phyloP scores from a whole-genome alignment of 1,140 invertebrate genomes.

The Anastrepha obliqua region DNA sequence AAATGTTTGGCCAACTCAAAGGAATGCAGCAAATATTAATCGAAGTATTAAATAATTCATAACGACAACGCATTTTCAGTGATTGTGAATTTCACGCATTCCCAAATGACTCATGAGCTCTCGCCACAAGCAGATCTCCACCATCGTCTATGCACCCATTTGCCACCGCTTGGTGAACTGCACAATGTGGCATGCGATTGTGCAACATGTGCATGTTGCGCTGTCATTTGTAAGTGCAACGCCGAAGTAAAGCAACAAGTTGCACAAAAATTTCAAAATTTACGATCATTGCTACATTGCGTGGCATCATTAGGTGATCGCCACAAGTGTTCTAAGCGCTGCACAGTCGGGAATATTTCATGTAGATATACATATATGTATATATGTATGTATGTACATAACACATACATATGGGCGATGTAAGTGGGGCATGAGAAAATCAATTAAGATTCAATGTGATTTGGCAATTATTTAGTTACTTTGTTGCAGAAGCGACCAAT shows the following conservation, averaged over 20 bases:
- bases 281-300: constrained; percentile 13
- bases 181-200: not conserved
- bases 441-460: not conserved
- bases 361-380: not conserved
- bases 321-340: not conserved
- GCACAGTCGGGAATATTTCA: not conserved
- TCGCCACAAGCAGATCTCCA: not conserved
- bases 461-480: not conserved
- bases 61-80: not conserved
- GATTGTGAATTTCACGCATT: not conserved
- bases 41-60: too few species aligned
- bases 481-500: not conserved
- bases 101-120: not conserved
- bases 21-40: too few species aligned
- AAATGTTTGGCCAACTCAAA: too few species aligned
- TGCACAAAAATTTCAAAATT: constrained; percentile 38
- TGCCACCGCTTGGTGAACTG: not conserved
- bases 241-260: not conserved
- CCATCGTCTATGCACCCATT: not conserved
- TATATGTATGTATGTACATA: not conserved
- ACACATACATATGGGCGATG: not conserved
- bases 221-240: constrained; percentile 20
- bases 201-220: constrained; percentile 24
- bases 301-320: constrained; percentile 26
- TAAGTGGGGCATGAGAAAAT: constrained; percentile 3